Evolutionary conservation across 1,140 invertebrate species (phyloP).

Genomic region (Stratiolaelaps scimitus): DNA sequence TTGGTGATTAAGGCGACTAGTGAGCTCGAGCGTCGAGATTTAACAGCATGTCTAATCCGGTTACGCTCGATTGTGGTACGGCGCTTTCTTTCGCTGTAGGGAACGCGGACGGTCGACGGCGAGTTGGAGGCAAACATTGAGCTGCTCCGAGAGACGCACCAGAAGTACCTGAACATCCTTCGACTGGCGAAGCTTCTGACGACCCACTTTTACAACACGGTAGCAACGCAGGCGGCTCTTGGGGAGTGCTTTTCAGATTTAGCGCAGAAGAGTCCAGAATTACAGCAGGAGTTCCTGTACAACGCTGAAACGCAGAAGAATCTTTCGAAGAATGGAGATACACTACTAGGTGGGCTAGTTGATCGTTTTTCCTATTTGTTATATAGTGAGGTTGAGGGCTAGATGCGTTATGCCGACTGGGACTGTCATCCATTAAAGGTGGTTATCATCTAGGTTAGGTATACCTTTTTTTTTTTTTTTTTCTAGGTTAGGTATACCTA

Average conservation of each 20-base stretch:
- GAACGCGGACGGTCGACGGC: constrained; percentile 72
- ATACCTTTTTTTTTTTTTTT: not conserved
- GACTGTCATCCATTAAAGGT: no score
- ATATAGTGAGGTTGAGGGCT: not conserved
- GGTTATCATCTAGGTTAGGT: no score
- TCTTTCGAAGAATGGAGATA: constrained; percentile 84
- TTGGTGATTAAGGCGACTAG: constrained; percentile 32
- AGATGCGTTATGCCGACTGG: not conserved
- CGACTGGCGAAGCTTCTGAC: constrained; percentile 61
- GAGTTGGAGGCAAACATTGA: constrained; percentile 87
- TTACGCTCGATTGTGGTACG: not conserved
- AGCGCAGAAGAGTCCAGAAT: constrained; percentile 81
- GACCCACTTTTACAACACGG: constrained; percentile 74
- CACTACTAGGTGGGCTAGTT: constrained; percentile 49
- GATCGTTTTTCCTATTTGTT: not conserved
- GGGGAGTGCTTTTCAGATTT: constrained; percentile 86
- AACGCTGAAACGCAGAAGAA: constrained; percentile 89
- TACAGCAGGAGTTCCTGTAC: constrained; percentile 85
- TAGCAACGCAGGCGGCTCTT: constrained; percentile 64
- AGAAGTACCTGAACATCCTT: constrained; percentile 77
- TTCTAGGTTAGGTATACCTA: no score
- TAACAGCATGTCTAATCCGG: constrained; percentile 13
- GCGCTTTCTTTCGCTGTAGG: constrained; percentile 35
- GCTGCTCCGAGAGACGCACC: constrained; percentile 75
- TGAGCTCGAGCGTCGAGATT: constrained; percentile 31